phyloP scores from a whole-genome alignment of 2,797 vertebrate genomes.

The Rhinatrema bivittatum region DNA sequence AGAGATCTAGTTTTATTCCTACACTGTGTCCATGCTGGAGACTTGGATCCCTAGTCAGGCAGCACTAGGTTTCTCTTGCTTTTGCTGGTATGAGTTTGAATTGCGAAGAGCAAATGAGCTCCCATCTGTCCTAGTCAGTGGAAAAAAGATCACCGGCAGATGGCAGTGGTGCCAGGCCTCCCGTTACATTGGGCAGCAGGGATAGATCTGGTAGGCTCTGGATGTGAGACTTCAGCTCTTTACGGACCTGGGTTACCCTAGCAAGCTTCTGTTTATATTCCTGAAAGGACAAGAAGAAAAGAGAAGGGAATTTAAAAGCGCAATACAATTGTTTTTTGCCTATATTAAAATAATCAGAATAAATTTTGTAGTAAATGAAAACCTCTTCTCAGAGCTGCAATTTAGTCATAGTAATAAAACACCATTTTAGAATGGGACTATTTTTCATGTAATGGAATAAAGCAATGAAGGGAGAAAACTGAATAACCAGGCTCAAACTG shows the following conservation, averaged over 20 bases:
- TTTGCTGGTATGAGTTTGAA: conserved; percentile 41
- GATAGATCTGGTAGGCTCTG: conserved; percentile 97
- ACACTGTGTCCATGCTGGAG: conserved; percentile 9
- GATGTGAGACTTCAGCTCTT: conserved; percentile 97
- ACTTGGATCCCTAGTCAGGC: conserved; percentile 30
- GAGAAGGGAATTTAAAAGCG: conserved; percentile 18
- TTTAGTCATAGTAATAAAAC: no score
- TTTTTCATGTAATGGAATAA: no score
- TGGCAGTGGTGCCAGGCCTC: conserved; percentile 89
- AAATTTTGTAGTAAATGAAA: no score
- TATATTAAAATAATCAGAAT: no score
- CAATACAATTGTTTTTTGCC: no score
- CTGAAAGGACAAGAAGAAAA: conserved; percentile 46
- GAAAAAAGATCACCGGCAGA: conserved; percentile 97
- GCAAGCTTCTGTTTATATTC: conserved; percentile 97
- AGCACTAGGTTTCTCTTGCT: conserved; percentile 26
- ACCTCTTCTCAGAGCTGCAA: no score
- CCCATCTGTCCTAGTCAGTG: conserved; percentile 76
- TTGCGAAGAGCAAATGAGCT: no score
- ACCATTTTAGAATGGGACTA: no score
- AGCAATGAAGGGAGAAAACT: no score
- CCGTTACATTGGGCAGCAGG: conserved; percentile 89
- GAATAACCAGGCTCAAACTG: no score
- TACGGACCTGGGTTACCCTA: conserved; percentile 91
- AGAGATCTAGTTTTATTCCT: conserved; percentile 36